Base-by-base conservation (phyloP, 2,113 vertebrate genomes). In the Spheniscus mendiculus region DNA sequence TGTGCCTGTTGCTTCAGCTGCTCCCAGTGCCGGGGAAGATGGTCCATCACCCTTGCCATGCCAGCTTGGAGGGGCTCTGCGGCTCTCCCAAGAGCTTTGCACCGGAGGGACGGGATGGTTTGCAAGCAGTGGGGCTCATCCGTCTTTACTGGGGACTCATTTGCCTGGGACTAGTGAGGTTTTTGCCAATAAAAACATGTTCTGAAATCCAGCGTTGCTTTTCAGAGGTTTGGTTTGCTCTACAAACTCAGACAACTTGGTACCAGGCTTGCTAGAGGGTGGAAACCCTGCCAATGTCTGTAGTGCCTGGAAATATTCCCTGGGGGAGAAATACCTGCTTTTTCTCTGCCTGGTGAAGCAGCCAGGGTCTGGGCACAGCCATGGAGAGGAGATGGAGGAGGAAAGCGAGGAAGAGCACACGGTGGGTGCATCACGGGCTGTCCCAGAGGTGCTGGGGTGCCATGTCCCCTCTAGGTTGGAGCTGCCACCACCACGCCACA, bases 1-100 rank as follows among this genome's bases (percentile, higher is more conserved):
- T 0, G 0, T 10, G 26, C 25, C 9, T 1, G 3, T 36, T 32
- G 38, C 44, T 26, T 17, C n/a, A 53, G 8, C 34, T 44, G 45
- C 17, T 7, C 21, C n/a, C 1, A 0, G 40, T 30, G 52, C 18
- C 2, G 4, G 44, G 49, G 55, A 49, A 44, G 70, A 17, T 0
- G 9, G 10, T 50, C 55, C 76, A n/a, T n/a, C n/a, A 17, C 10
- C 40, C 20, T 21, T 44, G 30, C 53, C 58, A 5, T 9, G 44
- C 21, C 38, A 36, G 30, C 58, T 32, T 3, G 1, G 10, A n/a
- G 38, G 34, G 15, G 58, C n/a, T 72, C 58, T 63, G 22, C 34
- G 10, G 18, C 58, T 56, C 76, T 71, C 21, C 30, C 63, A 23
- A 52, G 58, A 6, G 19, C n/a, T 67, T 26, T n/a, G 45, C 45